Base-by-base conservation (phyloP, 2,888 invertebrate species). In the Antheraea yamamai region DNA sequence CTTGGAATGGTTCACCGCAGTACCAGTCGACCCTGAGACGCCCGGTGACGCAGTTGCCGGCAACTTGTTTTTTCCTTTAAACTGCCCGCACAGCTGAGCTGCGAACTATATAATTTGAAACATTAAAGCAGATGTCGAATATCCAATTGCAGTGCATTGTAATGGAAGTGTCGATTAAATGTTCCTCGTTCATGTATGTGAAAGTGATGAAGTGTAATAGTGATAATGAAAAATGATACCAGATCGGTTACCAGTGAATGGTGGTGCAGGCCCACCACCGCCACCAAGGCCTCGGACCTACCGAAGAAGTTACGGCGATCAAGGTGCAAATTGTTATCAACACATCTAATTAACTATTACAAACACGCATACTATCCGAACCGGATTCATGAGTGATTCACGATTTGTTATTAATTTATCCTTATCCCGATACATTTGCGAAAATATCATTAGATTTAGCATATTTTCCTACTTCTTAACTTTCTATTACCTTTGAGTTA, bases 291-390 rank as follows among this genome's bases (percentile, higher is more conserved):
- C 94, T 78, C 89, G 94, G 85, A 95, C 94, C 82, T 94, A 95
- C 75, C 92, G 96, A 81, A 91, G 95, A 85, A 95, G 95, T 85
- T 95, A 95, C 81, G 96, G 96, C 84, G 96, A 96, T 87, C 95
- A 95, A 95, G 95, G 95, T 95, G 89, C 87, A 88, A 81, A 81
- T 79, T 75, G 26, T 39, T 71, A 74, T 76, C 64, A 71, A 75
- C 61, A 75, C 71, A 68, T 76, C 70, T 73, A 76, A 74, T 75
- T 74, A 66, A 47, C 26, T 68, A 74, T 71, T 74, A 68, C 55
- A 61, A 70, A 73, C 73, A 74, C 74, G 74, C 64, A 73, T 70
- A n/a, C 73, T 51, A 66, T 61, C 70, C 68, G 75, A 74, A 77
- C 76, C 72, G 75, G 76, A 75, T 75, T 78, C 74, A 72, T 70